Percentiles rank a stretch among this genome's conserved stretches.
phyloP scores from a whole-genome alignment of 2,113 vertebrate species.

The Rutilus rutilus region DNA sequence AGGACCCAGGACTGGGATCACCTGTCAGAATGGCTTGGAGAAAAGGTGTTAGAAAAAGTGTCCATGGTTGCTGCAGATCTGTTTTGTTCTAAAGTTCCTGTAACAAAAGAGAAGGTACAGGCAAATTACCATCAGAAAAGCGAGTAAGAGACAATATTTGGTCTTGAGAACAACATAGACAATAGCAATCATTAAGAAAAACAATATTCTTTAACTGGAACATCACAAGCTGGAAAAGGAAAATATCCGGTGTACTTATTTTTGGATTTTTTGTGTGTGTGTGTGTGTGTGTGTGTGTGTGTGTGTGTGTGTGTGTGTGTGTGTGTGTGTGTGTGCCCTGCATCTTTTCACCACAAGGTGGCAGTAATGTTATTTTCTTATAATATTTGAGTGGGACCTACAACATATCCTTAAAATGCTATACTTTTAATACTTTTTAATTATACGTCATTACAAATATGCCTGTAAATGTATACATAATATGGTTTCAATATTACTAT shows the following conservation, averaged over 20 bases:
- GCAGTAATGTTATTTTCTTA: slow-evolving; percentile 14
- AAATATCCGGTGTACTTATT: background rate
- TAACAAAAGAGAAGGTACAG: background rate
- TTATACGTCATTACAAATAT: background rate
- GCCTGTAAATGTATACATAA: background rate
- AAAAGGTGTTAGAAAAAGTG: background rate
- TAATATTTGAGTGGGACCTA: background rate
- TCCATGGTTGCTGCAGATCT: background rate
- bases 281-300: no score
- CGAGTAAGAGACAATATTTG: background rate
- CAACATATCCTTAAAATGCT: background rate
- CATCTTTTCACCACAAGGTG: slow-evolving; percentile 32
- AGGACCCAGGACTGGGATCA: background rate
- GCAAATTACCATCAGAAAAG: background rate
- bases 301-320: no score
- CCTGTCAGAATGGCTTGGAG: background rate
- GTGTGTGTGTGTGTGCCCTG: no score
- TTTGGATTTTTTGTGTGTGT: fast-evolving
- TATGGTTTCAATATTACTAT: background rate
- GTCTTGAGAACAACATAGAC: background rate
- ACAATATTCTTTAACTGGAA: background rate
- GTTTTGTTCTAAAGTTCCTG: background rate
- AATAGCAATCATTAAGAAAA: background rate
- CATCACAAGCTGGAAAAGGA: background rate
- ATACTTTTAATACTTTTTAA: background rate